Base-by-base conservation (phyloP, 1,140 invertebrate genomes). In the Lordiphosa clarofinis region DNA sequence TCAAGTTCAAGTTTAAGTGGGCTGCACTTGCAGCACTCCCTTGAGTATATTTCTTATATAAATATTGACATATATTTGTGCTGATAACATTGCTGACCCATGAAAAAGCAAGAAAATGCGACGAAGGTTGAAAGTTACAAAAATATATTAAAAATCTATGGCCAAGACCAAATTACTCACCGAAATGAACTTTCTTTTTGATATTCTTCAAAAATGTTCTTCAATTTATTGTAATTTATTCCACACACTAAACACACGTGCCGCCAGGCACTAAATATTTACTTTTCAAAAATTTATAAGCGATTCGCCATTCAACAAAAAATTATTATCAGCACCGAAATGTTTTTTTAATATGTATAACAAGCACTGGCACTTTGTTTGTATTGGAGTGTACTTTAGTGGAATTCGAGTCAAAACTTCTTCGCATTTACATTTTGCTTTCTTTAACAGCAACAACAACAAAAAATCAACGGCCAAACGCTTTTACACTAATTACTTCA, bases 1-100 rank as follows among this genome's bases (percentile, higher is more conserved):
- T 82, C 71, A 82, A 75, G 76, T 79, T 81, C 75, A 82, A 81
- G 71, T 79, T 66, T 66, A 62, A 62, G 59, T 67, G 64, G 68
- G 48, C 67, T 63, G 56, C 61, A 57, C 61, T 60, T 57, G 36
- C 35, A 49, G 48, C 46, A 43, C 31, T 9, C 13, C 42, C 11
- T 7, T 39, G 35, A 15, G 12, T 39, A 54, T 38, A 37, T 15
- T 10, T 9, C 24, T 13, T 9, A 43, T 39, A 21, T 10, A 33
- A 12, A 62, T 37, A 52, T 12, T 19, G 35, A 63, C 35, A 21
- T 59, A 40, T 33, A 35, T 44, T 28, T 13, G 33, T 19, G 15
- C 15, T 44, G 44, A 56, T 64, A 64, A 44, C 28, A n/a, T 8
- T 28, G 21, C 33, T 52, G 57, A 40, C 44, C 44, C 10, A 42